Evolutionary conservation across 1,140 invertebrate species (phyloP).

Genomic region (Drosophila ercepeae): DNA sequence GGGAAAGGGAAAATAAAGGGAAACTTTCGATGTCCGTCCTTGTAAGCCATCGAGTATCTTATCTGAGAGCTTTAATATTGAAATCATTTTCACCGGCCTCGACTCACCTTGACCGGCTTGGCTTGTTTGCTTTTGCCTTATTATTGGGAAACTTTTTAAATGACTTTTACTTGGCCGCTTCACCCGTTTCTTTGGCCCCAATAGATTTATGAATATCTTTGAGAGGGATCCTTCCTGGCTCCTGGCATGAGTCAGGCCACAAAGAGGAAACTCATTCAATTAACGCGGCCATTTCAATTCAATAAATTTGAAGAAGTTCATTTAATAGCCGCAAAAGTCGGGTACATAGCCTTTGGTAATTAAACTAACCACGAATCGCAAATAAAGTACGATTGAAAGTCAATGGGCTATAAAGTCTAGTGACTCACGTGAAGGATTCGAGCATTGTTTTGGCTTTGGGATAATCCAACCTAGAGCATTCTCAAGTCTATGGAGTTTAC

Average conservation of each 20-base stretch:
- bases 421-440: neutral
- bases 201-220: constrained; percentile 42
- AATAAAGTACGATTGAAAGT: neutral
- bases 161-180: constrained; percentile 20
- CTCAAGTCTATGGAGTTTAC: constrained; percentile 1
- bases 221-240: neutral
- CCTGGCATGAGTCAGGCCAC: constrained; percentile 9
- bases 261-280: constrained; percentile 27
- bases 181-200: neutral
- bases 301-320: constrained; percentile 17
- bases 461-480: neutral
- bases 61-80: constrained; percentile 29
- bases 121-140: constrained; percentile 6
- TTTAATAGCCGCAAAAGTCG: neutral
- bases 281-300: constrained; percentile 31
- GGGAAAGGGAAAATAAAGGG: constrained; percentile 19
- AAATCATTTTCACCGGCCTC: constrained; percentile 7
- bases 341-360: neutral
- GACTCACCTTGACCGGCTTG: constrained; percentile 26
- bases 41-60: constrained; percentile 1
- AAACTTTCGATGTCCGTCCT: constrained; percentile 19
- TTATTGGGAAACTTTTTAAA: constrained; percentile 60
- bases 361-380: neutral
- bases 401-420: neutral
- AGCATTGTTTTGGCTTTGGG: neutral